phyloP scores from a whole-genome alignment of 1,140 invertebrate species.

The Sycobia sp. region DNA sequence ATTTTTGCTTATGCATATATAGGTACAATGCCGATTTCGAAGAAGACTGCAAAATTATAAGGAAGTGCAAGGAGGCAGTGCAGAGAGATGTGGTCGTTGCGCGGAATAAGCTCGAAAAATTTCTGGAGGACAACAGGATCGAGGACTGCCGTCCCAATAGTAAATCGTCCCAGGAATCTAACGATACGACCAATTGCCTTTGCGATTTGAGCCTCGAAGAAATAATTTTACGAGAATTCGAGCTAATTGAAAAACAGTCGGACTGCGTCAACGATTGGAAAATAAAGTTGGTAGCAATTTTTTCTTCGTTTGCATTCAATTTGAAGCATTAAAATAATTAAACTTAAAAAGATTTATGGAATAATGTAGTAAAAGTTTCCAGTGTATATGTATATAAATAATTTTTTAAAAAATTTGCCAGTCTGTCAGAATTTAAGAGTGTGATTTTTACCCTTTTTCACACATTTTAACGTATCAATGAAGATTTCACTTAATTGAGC shows the following conservation, averaged over 20 bases:
- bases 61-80: slow-evolving; percentile 10
- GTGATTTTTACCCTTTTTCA: too few relatives aligned
- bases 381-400: too few relatives aligned
- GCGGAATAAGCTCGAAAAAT: slow-evolving; percentile 25
- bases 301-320: background rate
- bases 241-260: slow-evolving; percentile 3
- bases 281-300: slow-evolving; percentile 14
- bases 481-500: background rate
- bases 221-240: slow-evolving; percentile 3
- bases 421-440: too few relatives aligned
- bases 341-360: too few relatives aligned
- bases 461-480: too few relatives aligned
- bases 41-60: slow-evolving; percentile 32
- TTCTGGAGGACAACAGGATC: slow-evolving; percentile 21
- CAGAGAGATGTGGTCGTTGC: background rate
- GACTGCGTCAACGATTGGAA: slow-evolving; percentile 8
- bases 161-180: background rate
- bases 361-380: too few relatives aligned
- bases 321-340: too few relatives aligned
- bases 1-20: too few relatives aligned
- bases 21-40: slow-evolving; percentile 26
- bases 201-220: slow-evolving; percentile 4
- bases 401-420: too few relatives aligned
- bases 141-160: too few relatives aligned
- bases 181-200: background rate